phyloP scores from a whole-genome alignment of 2,797 vertebrate genomes.

The Melanotaenia pygmaea region DNA sequence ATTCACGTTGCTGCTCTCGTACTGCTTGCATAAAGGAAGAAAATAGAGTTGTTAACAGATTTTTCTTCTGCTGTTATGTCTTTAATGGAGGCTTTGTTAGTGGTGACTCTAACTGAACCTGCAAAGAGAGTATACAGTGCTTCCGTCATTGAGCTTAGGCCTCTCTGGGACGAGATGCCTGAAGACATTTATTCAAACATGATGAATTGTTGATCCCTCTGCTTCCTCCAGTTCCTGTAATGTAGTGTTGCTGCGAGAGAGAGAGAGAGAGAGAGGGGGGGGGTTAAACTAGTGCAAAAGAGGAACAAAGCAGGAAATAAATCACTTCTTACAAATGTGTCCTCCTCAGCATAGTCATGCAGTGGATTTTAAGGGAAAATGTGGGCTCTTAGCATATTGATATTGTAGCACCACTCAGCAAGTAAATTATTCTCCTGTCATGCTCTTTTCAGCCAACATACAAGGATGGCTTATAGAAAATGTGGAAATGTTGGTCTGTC shows the following conservation, averaged over 20 bases:
- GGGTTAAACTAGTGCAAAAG: slow-evolving; percentile 14
- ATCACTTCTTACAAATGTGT: slow-evolving; percentile 28
- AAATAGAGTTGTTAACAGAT: slow-evolving; percentile 37
- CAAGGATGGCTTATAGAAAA: neutral
- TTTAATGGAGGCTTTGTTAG: slow-evolving; percentile 53
- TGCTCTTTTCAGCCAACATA: neutral
- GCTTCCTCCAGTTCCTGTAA: slow-evolving; percentile 40
- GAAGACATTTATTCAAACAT: slow-evolving; percentile 70
- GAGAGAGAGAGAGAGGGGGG: slow-evolving; percentile 1
- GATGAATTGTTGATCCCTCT: slow-evolving; percentile 63
- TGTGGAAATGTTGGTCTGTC: neutral
- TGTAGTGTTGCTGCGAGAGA: slow-evolving; percentile 39
- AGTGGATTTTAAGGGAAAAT: slow-evolving; percentile 6
- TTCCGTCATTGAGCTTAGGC: slow-evolving; percentile 32
- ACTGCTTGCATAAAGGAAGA: slow-evolving; percentile 17
- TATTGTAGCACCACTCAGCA: neutral
- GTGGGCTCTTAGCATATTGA: neutral
- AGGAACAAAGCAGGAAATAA: slow-evolving; percentile 17
- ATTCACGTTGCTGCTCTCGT: slow-evolving; percentile 30
- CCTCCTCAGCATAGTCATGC: slow-evolving; percentile 15
- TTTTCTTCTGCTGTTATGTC: slow-evolving; percentile 42
- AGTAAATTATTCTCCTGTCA: neutral
- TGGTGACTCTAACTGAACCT: slow-evolving; percentile 52
- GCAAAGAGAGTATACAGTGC: slow-evolving; percentile 34
- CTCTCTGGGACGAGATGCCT: slow-evolving; percentile 52